Base-by-base conservation (phyloP, 2,888 invertebrate genomes). In the Axea sp. region DNA sequence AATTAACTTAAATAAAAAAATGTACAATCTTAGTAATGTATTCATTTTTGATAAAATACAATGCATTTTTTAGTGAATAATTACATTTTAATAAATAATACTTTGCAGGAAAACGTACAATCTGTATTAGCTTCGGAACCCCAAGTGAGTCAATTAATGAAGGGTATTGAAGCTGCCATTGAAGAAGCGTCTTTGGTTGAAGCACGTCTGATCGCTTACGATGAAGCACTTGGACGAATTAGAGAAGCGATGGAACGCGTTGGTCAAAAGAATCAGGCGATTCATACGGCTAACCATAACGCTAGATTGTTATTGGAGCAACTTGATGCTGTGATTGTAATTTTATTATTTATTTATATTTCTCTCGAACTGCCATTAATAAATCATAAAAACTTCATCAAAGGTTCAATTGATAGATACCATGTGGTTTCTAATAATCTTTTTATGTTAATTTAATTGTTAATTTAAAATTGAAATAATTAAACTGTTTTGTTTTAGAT, bases 81-180 rank as follows among this genome's bases (percentile, higher is more conserved):
- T 1, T 7, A 31, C 9, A 31, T 1, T 9, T 24, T 11, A 24
- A 12, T 11, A 24, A 7, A 33, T 9, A 8, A 28, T 35, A 8
- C 14, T 30, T 76, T 79, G n/a, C 67, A 92, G 90, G 95, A 95
- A 83, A 97, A 97, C 88, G 95, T 97, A 68, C 95, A 96, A 86
- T 95, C 95, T 81, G 95, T 97, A 49, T 90, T 97, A 88, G 95
- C 95, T n/a, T 96, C 96, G 1, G 96, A 97, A 85, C 92, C 91
- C 26, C 90, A 92, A 82, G 92, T 93, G 12, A 87, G 91, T 64
- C 92, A 95, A 85, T 93, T 95, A 80, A 95, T 97, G 89, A 91
- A 94, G 78, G 92, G 94, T 80, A 90, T 96, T 60, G 94, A 95
- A 83, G 91, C 91, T 60, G 95, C 95, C 0, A 92, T 96, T 76